A percentile compares a stretch with the other conserved stretches of the same genome.
phyloP scores from a whole-genome alignment of 2,888 invertebrate genomes.

The Dryadula phaetusa region DNA sequence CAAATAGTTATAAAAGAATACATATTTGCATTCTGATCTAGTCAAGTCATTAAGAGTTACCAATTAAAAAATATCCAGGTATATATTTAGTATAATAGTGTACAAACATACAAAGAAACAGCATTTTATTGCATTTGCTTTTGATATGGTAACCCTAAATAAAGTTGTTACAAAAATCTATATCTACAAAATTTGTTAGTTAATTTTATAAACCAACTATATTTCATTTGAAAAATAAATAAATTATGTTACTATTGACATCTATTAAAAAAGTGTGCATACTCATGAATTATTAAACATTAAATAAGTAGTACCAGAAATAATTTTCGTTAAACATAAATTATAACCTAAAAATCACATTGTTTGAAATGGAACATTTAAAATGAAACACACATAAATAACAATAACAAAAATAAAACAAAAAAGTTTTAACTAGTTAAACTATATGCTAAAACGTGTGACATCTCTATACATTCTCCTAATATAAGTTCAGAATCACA shows the following conservation, averaged over 20 bases:
- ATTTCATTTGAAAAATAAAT: constrained; percentile 30
- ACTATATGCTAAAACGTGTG: constrained; percentile 29
- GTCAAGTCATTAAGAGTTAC: constrained; percentile 43
- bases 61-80: constrained; percentile 9
- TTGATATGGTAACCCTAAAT: constrained; percentile 47
- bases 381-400: constrained; percentile 61
- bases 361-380: constrained; percentile 47
- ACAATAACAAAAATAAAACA: constrained; percentile 66
- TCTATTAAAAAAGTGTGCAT: constrained; percentile 23
- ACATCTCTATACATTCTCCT: constrained; percentile 31
- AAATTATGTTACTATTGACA: constrained; percentile 29
- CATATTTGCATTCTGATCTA: constrained; percentile 48
- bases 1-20: constrained; percentile 53
- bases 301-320: constrained; percentile 28
- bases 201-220: constrained; percentile 57
- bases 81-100: background rate
- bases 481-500: constrained; percentile 32
- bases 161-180: constrained; percentile 46
- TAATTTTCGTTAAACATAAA: constrained; percentile 21
- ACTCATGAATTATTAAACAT: constrained; percentile 11
- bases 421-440: constrained; percentile 50
- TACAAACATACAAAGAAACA: background rate
- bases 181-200: constrained; percentile 58
- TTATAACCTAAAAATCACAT: constrained; percentile 49
- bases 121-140: constrained; percentile 1